Evolutionary conservation across 2,888 invertebrate genomes (phyloP), one percentile per base, ranked within the genome.

Genomic region (Digitonthophagus gazella): DNA sequence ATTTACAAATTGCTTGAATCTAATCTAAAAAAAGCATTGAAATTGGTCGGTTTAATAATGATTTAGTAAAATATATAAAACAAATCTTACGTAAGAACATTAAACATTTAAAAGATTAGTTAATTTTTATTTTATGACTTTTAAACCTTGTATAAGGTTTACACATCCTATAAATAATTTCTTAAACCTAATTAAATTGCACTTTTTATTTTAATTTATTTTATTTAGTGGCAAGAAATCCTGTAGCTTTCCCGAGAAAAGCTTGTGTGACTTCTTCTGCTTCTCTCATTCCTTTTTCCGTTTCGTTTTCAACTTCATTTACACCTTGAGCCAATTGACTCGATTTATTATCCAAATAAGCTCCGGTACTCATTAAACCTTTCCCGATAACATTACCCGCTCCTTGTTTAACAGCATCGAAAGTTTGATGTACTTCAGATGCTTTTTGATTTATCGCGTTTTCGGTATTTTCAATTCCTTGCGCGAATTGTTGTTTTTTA

Each of bases 361-460:
- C 67, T 19, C 73, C 72, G 1, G 75, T 72, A 54, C 74, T 73
- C 2, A 72, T 69, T 2, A 75, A 4, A 58, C 67, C 74, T 67
- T 75, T 69, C 58, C 73, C 72, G 5, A 75, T 68, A 15, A 71
- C 70, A n/a, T 68, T 65, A 56, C 70, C 68, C 15, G 72, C 44
- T 66, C 73, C 72, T 71, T n/a, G n/a, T n/a, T n/a, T n/a, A 15
- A 71, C 65, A 3, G 65, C 58, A 11, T 56, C 69, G 5, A 63
- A 69, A 8, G 71, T 68, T n/a, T n/a, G n/a, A n/a, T n/a, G n/a
- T n/a, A n/a, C n/a, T 69, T 75, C 72, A 66, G 74, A 74, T 20
- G 75, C 68, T 69, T 77, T 78, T 58, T 76, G 76, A 67, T 82
- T 82, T 19, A 83, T 73, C 8, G 78, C 71, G 18, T 72, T 65